Conservation (phyloP, 2,797 vertebrate genomes). For the Dendrocincla tyrannina region DNA sequence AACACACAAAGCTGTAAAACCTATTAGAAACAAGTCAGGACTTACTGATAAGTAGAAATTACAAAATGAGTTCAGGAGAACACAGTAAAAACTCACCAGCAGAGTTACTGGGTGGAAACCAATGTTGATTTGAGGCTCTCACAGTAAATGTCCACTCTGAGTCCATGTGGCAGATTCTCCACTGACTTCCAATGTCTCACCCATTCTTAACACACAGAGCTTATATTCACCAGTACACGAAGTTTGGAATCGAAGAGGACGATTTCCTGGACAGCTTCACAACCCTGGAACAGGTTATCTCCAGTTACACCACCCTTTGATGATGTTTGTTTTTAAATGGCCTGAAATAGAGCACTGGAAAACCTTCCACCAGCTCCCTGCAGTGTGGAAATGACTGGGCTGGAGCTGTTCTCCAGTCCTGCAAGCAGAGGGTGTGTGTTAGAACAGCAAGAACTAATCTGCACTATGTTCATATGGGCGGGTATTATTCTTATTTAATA, state of each 20-base stretch:
- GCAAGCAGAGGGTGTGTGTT: neutral
- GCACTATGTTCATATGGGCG: neutral
- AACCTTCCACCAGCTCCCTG: neutral
- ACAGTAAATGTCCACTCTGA: neutral
- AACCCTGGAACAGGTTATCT: constrained; percentile 89
- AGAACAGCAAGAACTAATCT: neutral
- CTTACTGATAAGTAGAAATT: neutral
- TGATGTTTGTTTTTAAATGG: neutral
- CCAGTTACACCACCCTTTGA: constrained; percentile 87
- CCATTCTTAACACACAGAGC: constrained; percentile 78
- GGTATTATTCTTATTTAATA: neutral
- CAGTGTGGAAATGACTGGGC: neutral
- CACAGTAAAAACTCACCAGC: neutral
- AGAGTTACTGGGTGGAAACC: neutral
- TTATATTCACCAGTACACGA: constrained; percentile 92
- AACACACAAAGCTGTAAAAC: neutral
- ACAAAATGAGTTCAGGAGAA: neutral
- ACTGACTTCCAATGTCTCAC: neutral
- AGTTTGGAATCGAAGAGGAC: constrained; percentile 92
- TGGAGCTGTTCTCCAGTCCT: neutral
- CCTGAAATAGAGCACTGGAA: neutral
- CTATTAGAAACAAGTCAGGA: neutral
- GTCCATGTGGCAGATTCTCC: neutral
- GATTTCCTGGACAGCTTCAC: constrained; percentile 94
- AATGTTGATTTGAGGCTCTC: neutral